Base-by-base conservation (phyloP, 2,888 invertebrate species). In the Drosophila kanekoi region DNA sequence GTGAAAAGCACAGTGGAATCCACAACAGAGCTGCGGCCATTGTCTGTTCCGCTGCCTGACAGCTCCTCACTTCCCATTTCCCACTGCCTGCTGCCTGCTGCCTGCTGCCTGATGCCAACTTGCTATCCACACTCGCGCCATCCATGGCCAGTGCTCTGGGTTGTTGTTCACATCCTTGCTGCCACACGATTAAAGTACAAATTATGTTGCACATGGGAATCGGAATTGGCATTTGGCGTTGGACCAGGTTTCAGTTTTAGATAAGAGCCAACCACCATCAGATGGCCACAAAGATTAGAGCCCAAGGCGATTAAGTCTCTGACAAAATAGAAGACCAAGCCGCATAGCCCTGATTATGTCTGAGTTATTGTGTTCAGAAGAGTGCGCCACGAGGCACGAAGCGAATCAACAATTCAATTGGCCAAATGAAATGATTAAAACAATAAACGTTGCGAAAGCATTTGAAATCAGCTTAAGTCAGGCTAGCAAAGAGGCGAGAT, bases 131-230 rank as follows among this genome's bases (percentile, higher is more conserved):
- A 28, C 28, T 28, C 28, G 28, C 4, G 8, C 18, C 20, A 10
- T n/a, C 2, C 8, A 28, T 18, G 28, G 16, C 18, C 45, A 8
- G 20, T 37, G n/a, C 13, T 35, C 11, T 23, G 33, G 38, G 53
- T 70, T 48, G 40, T 37, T 48, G 28, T 40, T 53, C 43, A 45
- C 41, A 52, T 32, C 57, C 67, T 48, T 47, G 54, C 49, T 48
- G 75, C 58, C 61, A 75, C 74, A 64, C 81, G 72, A 78, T 81
- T 81, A 68, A 78, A 72, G 75, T 85, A 81, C 81, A 81, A 81
- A 81, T 81, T 85, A 85, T 78, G 79, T 75, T 72, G 79, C 81
- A 85, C 79, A 71, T 56, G 85, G 82, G 85, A 81, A 73, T 77
- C 69, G 54, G 18, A 41, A 62, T 63, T 63, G 75, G 79, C 57